phyloP scores from a whole-genome alignment of 2,888 invertebrate genomes.

The Caenorhabditis sp. region DNA sequence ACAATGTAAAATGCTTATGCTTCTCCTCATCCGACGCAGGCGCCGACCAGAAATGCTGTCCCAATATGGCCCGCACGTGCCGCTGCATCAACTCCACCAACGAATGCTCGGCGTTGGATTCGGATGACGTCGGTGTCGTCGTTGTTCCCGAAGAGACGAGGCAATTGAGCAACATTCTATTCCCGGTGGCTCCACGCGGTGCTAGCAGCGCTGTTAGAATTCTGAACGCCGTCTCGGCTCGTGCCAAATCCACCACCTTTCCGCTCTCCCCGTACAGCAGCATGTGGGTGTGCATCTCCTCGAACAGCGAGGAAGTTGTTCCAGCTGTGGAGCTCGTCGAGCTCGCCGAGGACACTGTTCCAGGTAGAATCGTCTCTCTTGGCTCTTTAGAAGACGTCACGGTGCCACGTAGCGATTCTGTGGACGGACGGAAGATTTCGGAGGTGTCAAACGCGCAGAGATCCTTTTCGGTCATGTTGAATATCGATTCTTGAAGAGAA shows the following conservation, averaged over 20 bases:
- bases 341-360: conserved; percentile 55
- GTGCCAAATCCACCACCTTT: conserved; percentile 73
- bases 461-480: conserved; percentile 74
- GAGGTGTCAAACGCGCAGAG: conserved; percentile 72
- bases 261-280: conserved; percentile 85
- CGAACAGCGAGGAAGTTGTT: conserved; percentile 85
- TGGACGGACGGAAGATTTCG: conserved; percentile 69
- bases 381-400: background rate
- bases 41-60: conserved; percentile 84
- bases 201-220: conserved; percentile 78
- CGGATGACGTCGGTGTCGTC: conserved; percentile 38
- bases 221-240: conserved; percentile 80
- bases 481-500: conserved; percentile 80
- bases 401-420: conserved; percentile 50
- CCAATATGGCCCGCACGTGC: conserved; percentile 90
- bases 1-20: conserved; percentile 87
- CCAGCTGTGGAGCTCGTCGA: conserved; percentile 47
- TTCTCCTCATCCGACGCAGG: conserved; percentile 84
- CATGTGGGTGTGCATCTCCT: conserved; percentile 91
- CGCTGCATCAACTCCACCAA: conserved; percentile 88
- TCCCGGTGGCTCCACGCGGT: conserved; percentile 73
- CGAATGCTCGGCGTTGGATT: conserved; percentile 49
- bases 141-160: conserved; percentile 78
- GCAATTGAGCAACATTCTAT: conserved; percentile 77
- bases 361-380: conserved; percentile 32